A percentile compares a stretch with the other conserved stretches of the same genome.
phyloP scores from a whole-genome alignment of 2,797 vertebrate genomes.

The Onychomys leucogaster region DNA sequence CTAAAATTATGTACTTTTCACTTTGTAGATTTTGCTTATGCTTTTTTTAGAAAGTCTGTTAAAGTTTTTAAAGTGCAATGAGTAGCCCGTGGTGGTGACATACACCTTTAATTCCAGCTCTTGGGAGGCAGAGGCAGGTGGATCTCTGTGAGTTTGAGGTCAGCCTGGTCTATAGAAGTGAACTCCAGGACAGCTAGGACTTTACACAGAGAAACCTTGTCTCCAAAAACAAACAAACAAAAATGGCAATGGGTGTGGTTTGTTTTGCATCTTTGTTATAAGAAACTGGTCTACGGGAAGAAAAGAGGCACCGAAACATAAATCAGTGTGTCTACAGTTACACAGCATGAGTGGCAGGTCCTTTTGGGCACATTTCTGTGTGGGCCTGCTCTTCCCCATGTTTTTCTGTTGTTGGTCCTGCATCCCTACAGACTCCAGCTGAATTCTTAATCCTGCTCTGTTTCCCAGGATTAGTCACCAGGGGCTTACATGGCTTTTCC shows the following conservation, averaged over 20 bases:
- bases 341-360: background rate
- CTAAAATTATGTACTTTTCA: background rate
- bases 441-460: background rate
- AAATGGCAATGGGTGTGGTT: background rate
- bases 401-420: background rate
- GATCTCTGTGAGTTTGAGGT: background rate
- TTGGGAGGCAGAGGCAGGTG: background rate
- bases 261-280: background rate
- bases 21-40: background rate
- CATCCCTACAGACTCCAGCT: background rate
- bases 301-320: constrained; percentile 5
- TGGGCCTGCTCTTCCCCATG: rapidly evolving
- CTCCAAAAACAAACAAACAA: background rate
- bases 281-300: background rate
- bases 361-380: background rate
- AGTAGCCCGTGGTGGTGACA: background rate
- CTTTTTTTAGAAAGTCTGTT: background rate
- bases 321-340: background rate
- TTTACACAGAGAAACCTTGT: background rate
- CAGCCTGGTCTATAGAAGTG: background rate
- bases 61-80: background rate
- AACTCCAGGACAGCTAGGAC: background rate
- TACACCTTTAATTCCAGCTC: background rate
- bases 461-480: background rate
- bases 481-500: background rate